phyloP scores from a whole-genome alignment of 2,888 invertebrate species.

The Lordiphosa fenestrarum region DNA sequence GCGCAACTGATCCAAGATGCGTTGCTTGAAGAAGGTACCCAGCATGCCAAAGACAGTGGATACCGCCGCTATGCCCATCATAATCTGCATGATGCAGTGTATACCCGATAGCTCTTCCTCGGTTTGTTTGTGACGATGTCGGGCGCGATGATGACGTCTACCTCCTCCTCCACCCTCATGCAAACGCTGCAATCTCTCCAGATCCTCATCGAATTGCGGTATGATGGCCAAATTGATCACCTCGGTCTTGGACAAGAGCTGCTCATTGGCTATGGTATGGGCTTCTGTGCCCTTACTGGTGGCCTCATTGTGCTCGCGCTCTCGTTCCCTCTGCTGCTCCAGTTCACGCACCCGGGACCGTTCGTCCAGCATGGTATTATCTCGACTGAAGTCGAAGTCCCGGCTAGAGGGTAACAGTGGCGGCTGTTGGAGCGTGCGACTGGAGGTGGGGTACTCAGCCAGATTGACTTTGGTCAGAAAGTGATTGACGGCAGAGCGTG shows the following conservation, averaged over 20 bases:
- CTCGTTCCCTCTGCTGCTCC: conserved; percentile 56
- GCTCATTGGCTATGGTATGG: conserved; percentile 76
- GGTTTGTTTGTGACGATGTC: conserved; percentile 77
- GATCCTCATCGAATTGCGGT: conserved; percentile 80
- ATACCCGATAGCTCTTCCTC: conserved; percentile 80
- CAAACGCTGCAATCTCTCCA: conserved; percentile 77
- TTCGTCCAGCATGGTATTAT: conserved; percentile 78
- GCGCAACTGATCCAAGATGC: conserved; percentile 80
- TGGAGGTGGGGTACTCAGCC: conserved; percentile 76
- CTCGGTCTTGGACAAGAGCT: conserved; percentile 79
- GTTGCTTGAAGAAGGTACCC: conserved; percentile 80
- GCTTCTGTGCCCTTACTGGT: conserved; percentile 55
- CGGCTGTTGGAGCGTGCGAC: conserved; percentile 53
- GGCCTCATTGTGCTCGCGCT: conserved; percentile 56
- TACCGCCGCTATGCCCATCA: conserved; percentile 80
- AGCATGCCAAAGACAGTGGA: conserved; percentile 80
- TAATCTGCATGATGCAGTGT: conserved; percentile 81
- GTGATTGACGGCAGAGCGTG: conserved; percentile 56
- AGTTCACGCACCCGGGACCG: conserved; percentile 70
- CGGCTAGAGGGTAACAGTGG: conserved; percentile 55
- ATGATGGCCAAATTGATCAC: conserved; percentile 80
- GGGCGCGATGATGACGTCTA: conserved; percentile 76
- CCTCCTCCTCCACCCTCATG: conserved; percentile 74
- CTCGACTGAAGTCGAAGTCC: conserved; percentile 79
- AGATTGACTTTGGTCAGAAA: conserved; percentile 78